Conservation (phyloP, 2,797 vertebrate species). For the Thamnophis elegans region DNA sequence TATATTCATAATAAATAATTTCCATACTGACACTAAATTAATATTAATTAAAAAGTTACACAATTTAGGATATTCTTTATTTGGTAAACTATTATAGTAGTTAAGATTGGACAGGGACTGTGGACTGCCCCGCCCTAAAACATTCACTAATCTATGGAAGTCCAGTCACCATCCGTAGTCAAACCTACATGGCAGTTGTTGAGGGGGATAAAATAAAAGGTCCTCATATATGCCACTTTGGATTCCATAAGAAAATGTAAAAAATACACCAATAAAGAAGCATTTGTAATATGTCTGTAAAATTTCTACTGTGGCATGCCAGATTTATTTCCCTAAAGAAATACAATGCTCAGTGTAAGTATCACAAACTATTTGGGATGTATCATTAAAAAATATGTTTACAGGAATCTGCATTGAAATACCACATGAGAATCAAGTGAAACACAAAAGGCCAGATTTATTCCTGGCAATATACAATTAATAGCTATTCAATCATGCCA, state of each 20-base stretch:
- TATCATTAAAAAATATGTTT: slow-evolving; percentile 33
- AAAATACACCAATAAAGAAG: background rate
- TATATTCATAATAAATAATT: background rate
- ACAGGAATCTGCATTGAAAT: slow-evolving; percentile 44
- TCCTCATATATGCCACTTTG: background rate
- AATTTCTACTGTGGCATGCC: background rate
- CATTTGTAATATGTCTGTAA: background rate
- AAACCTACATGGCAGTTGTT: background rate
- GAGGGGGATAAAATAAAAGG: background rate
- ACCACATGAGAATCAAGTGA: slow-evolving; percentile 53
- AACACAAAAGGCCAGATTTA: slow-evolving; percentile 39
- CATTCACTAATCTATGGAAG: background rate
- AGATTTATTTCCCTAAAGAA: background rate
- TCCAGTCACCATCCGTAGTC: background rate
- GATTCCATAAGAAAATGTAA: background rate
- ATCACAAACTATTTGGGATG: background rate
- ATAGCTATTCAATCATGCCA: background rate
- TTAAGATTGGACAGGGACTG: background rate
- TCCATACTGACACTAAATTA: background rate
- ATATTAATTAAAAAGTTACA: background rate
- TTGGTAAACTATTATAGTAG: background rate
- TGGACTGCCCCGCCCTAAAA: background rate
- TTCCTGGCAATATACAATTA: background rate
- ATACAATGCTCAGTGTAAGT: background rate
- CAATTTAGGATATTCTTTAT: background rate